Base-by-base conservation (phyloP, 2,888 invertebrate species). In the Melipona beecheii region DNA sequence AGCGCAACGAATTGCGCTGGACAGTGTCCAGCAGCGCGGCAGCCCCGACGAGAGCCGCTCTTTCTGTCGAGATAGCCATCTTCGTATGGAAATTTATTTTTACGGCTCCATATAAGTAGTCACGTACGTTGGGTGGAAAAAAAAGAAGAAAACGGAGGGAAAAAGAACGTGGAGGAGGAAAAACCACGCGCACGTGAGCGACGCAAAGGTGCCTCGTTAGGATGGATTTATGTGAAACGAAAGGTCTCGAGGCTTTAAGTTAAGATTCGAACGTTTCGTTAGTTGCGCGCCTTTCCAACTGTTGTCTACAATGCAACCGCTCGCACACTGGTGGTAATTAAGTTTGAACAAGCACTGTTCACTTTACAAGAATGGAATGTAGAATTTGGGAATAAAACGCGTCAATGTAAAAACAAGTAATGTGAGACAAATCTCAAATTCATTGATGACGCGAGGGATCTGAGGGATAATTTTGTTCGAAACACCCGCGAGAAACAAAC, bases 1-100 rank as follows among this genome's bases (percentile, higher is more conserved):
- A 75, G 75, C 64, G 78, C 65, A 77, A 77, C 81, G 75, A 78
- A 73, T 79, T 77, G 83, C 74, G 64, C 75, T 74, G 66, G 56
- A 77, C 74, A 68, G 73, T 70, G 73, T 73, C 73, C 73, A 50
- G 24, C 27, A 50, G 24, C 49, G 19, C 72, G 49, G 13, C 17
- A 62, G 27, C 60, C 19, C 50, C 72, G 50, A 72, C 72, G 27
- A 43, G 64, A 24, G 36, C 54, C 36, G 74, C 36, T 74, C 74
- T 65, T 64, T 65, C 65, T 43, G 52, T 19, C 24, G n/a, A 64
- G 74, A 74, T 74, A 65, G 54, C n/a, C 74, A 74, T 74, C 74
- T 74, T 54, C 19, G 65, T 54, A 74, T 74, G 74, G n/a, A 65
- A 74, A 74, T 74, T 74, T 64, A 74, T 74, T 74, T 74, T 49